Evolutionary conservation across 2,113 vertebrate genomes (phyloP).

Genomic region (Phyllostomus discolor): DNA sequence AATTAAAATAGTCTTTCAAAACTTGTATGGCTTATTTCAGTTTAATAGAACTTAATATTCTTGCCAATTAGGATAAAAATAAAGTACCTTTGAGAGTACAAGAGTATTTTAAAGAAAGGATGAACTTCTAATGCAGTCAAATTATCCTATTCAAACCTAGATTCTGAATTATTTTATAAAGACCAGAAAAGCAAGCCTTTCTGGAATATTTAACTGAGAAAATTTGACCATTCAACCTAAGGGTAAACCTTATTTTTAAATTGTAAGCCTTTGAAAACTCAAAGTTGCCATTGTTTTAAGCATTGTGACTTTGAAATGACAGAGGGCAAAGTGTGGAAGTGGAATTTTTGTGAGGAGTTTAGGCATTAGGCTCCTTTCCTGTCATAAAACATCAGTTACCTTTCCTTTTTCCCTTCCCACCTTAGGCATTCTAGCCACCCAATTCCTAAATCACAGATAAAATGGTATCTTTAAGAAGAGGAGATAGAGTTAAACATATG

Average conservation of each 20-base stretch:
- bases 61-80: constrained; percentile 22
- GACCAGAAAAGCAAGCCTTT: neutral
- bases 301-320: neutral
- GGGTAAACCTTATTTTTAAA: neutral
- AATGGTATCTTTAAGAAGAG: neutral
- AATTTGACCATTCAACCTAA: neutral
- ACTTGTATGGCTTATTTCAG: neutral
- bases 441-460: neutral
- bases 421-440: no score
- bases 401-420: neutral
- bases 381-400: neutral
- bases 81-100: neutral
- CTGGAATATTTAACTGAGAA: neutral
- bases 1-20: constrained; percentile 42
- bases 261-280: constrained; percentile 9
- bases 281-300: constrained; percentile 6
- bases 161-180: neutral
- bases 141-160: neutral
- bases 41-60: neutral
- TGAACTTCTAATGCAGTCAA: neutral
- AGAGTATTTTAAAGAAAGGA: neutral
- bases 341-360: neutral
- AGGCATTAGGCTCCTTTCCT: neutral
- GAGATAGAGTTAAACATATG: neutral
- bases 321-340: neutral